Conservation (phyloP, 1,140 invertebrate species). For the Lepeophtheirus salmonis region DNA sequence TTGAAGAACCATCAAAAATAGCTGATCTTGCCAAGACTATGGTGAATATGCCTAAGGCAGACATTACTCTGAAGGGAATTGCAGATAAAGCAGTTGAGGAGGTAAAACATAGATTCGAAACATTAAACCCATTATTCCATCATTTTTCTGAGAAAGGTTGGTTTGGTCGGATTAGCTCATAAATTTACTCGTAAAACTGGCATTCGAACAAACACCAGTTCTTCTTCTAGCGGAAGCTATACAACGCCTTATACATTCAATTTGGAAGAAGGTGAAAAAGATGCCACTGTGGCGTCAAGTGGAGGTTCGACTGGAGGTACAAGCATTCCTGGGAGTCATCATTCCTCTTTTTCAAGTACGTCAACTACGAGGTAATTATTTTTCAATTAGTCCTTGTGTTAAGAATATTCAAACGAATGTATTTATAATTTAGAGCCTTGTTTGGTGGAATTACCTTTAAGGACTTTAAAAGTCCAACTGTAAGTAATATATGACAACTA, state of each 20-base stretch:
- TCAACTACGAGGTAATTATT: neutral
- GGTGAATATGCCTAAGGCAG: neutral
- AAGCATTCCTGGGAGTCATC: slow-evolving; percentile 1
- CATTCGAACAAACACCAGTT: neutral
- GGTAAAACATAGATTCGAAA: neutral
- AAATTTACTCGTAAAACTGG: neutral
- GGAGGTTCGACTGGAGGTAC: neutral
- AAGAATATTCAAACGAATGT: neutral
- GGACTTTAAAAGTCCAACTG: slow-evolving; percentile 12
- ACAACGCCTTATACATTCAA: neutral
- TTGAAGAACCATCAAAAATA: neutral
- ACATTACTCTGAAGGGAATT: neutral
- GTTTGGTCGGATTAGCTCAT: neutral
- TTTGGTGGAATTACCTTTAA: slow-evolving; percentile 13
- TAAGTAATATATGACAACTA: neutral
- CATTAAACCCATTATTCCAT: neutral
- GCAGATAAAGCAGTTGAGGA: neutral
- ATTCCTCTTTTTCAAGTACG: slow-evolving; percentile 9
- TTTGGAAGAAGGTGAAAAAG: neutral
- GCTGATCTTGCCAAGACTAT: neutral
- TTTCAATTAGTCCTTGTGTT: neutral
- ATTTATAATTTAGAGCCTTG: neutral
- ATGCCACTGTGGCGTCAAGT: neutral
- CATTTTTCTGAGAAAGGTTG: neutral
- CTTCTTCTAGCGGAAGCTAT: neutral